phyloP scores from a whole-genome alignment of 2,888 invertebrate species.

The Pristionchus japonicus region DNA sequence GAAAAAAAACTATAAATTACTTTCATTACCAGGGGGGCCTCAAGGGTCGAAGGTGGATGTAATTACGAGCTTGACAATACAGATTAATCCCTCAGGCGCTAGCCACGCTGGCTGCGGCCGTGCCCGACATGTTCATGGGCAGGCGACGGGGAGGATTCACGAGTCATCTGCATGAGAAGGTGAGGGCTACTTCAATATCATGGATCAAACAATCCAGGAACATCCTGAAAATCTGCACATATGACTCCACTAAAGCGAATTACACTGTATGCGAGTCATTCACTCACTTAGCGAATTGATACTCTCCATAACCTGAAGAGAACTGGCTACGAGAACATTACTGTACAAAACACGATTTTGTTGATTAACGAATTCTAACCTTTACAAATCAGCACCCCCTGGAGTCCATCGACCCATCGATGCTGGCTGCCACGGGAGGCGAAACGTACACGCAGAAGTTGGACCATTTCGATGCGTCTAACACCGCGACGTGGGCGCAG shows the following conservation, averaged over 20 bases:
- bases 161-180: constrained; percentile 1
- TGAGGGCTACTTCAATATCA: not conserved
- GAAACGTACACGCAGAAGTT: constrained; percentile 79
- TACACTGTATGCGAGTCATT: too few species aligned
- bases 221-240: too few species aligned
- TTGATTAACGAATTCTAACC: too few species aligned
- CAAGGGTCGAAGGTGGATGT: too few species aligned
- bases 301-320: too few species aligned
- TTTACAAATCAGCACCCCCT: too few species aligned
- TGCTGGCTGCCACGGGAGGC: not conserved
- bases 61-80: not conserved
- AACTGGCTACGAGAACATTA: not conserved
- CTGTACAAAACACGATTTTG: too few species aligned
- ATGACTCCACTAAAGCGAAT: too few species aligned
- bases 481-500: constrained; percentile 86
- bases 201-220: too few species aligned
- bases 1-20: too few species aligned
- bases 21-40: not conserved
- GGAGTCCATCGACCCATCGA: too few species aligned
- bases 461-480: constrained; percentile 86
- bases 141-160: constrained; percentile 1
- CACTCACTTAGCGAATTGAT: too few species aligned
- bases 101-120: constrained; percentile 7
- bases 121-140: constrained; percentile 6
- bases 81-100: not conserved